Conservation (phyloP, 1,140 invertebrate species). For the Cydia strobilella region DNA sequence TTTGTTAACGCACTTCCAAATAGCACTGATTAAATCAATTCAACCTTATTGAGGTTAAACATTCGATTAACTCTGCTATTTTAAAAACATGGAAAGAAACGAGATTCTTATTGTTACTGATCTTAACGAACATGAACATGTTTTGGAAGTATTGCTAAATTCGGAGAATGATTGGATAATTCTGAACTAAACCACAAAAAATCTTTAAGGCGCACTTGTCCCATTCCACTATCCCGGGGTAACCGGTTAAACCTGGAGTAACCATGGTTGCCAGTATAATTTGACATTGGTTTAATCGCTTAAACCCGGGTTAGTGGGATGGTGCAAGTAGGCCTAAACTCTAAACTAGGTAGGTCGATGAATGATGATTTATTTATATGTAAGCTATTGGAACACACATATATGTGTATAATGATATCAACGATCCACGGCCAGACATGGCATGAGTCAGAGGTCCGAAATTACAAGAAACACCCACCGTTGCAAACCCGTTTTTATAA, state of each 20-base stretch:
- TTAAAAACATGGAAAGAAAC: slow-evolving; percentile 17
- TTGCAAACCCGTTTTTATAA: slow-evolving; percentile 10
- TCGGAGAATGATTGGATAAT: neutral
- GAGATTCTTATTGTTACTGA: slow-evolving; percentile 7
- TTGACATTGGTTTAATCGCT: too few species aligned
- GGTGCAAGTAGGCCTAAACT: too few species aligned
- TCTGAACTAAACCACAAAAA: neutral
- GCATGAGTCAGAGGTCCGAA: slow-evolving; percentile 25
- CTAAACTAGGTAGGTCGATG: neutral
- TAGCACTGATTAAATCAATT: slow-evolving; percentile 30
- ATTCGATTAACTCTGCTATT: slow-evolving; percentile 16
- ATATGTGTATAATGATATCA: neutral
- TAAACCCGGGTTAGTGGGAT: too few species aligned
- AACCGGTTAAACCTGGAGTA: too few species aligned
- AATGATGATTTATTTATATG: neutral
- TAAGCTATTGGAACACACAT: neutral
- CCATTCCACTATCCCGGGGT: too few species aligned
- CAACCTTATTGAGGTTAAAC: slow-evolving; percentile 29
- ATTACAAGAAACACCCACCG: slow-evolving; percentile 21
- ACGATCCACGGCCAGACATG: neutral
- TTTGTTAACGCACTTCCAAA: neutral
- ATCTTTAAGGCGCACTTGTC: too few species aligned
- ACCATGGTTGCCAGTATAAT: too few species aligned
- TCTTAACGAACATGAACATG: neutral
- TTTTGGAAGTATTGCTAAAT: slow-evolving; percentile 16